Conservation (phyloP, 2,113 vertebrate species). For the Prionailurus viverrinus region DNA sequence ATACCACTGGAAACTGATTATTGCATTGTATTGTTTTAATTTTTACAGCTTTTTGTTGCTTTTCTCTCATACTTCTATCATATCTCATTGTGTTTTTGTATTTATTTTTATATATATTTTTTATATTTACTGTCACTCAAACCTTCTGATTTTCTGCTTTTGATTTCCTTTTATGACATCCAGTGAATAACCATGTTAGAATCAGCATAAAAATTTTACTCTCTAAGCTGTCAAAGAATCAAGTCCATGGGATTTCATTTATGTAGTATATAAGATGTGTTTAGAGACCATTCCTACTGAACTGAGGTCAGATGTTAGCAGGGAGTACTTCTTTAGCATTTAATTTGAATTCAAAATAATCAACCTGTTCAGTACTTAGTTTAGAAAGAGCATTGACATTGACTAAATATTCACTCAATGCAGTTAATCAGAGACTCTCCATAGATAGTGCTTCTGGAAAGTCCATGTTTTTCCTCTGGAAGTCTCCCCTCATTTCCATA, state of each 20-base stretch:
- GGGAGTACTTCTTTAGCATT: background rate
- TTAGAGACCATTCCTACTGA: background rate
- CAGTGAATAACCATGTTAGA: background rate
- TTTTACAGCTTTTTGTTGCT: background rate
- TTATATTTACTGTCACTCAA: background rate
- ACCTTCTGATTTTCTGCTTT: background rate
- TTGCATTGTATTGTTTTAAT: background rate
- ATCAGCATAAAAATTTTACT: background rate
- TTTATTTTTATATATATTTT: no score
- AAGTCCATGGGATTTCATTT: background rate
- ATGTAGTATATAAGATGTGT: background rate
- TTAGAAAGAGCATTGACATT: background rate
- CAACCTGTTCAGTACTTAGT: background rate
- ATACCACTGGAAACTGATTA: background rate
- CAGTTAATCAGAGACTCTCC: background rate
- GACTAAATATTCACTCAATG: background rate
- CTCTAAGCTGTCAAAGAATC: background rate
- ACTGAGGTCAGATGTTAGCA: background rate
- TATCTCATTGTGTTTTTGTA: background rate
- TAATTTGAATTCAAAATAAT: background rate
- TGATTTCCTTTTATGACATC: background rate
- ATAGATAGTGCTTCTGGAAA: accelerated
- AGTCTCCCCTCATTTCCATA: background rate
- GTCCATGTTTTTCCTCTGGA: background rate
- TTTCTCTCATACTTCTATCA: background rate